Evolutionary conservation across 2,888 invertebrate species (phyloP).

Genomic region (Ectemnius lituratus): DNA sequence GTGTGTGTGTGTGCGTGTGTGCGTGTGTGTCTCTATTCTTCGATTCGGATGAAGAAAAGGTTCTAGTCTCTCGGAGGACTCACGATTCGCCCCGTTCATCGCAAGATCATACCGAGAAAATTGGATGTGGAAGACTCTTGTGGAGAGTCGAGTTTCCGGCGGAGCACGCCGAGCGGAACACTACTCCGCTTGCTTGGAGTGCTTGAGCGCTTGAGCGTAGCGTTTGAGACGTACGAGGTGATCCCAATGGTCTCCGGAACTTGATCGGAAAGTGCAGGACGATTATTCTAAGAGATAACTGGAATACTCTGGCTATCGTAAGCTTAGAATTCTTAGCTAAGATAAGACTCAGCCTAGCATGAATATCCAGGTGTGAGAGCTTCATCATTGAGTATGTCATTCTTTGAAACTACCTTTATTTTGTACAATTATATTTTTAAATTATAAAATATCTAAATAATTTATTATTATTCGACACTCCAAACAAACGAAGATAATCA

Average conservation of each 20-base stretch:
- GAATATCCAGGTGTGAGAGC: not conserved
- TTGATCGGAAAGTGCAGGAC: not conserved
- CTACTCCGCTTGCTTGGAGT: too few species aligned
- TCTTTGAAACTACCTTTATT: not conserved
- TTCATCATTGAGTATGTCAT: too few species aligned
- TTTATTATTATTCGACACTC: too few species aligned
- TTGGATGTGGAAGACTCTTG: slow-evolving; percentile 58
- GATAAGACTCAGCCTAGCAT: not conserved
- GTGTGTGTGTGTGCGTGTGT: slow-evolving; percentile 18
- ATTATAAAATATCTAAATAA: too few species aligned
- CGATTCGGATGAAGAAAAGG: slow-evolving; percentile 54
- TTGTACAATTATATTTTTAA: too few species aligned
- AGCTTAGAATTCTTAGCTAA: not conserved
- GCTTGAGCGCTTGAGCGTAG: too few species aligned
- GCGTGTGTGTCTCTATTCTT: slow-evolving; percentile 50
- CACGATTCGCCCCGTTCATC: slow-evolving; percentile 62
- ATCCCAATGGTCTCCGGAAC: not conserved
- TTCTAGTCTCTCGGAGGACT: slow-evolving; percentile 41
- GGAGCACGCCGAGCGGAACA: too few species aligned
- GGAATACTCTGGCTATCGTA: too few species aligned
- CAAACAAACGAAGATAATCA: too few species aligned
- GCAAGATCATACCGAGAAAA: slow-evolving; percentile 68
- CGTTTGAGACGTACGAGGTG: not conserved
- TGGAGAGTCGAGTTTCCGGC: not conserved
- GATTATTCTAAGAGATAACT: slow-evolving; percentile 4